phyloP scores from a whole-genome alignment of 2,888 invertebrate species.

The Selenia dentaria region DNA sequence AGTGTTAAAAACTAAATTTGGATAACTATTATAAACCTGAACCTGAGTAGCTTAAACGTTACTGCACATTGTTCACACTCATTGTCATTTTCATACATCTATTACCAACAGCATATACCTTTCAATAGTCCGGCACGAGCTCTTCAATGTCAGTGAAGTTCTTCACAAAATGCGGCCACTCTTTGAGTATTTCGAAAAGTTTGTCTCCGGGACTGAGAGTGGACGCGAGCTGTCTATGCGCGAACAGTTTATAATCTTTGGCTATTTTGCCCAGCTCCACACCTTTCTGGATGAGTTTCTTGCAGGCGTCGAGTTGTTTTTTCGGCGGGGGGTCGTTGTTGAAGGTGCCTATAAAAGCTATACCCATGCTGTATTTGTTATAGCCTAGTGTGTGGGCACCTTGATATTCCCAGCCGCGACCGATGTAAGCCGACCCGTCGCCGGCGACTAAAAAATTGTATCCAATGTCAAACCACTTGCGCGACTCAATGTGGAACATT shows the following conservation, averaged over 20 bases:
- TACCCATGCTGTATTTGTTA: conserved; percentile 87
- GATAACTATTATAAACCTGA: no score
- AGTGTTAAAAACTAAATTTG: no score
- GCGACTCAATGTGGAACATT: conserved; percentile 87
- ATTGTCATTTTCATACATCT: neutral
- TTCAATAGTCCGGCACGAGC: conserved; percentile 55
- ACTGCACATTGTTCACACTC: no score
- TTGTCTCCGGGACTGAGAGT: conserved; percentile 89
- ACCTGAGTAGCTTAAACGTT: no score
- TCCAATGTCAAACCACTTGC: conserved; percentile 87
- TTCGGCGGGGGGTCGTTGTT: conserved; percentile 76
- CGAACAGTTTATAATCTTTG: conserved; percentile 87
- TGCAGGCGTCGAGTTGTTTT: conserved; percentile 85
- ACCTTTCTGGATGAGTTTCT: conserved; percentile 86
- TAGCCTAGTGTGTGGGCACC: conserved; percentile 90
- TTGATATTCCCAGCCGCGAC: conserved; percentile 89
- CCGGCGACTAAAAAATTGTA: conserved; percentile 93
- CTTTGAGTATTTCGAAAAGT: conserved; percentile 86
- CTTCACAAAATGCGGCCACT: conserved; percentile 87
- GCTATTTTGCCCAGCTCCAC: conserved; percentile 85
- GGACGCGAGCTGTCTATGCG: conserved; percentile 87
- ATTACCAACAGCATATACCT: neutral
- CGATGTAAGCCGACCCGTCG: conserved; percentile 90
- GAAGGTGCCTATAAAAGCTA: conserved; percentile 90
- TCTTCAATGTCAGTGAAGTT: conserved; percentile 50